phyloP scores from a whole-genome alignment of 2,888 invertebrate species.

The Timandra comae region DNA sequence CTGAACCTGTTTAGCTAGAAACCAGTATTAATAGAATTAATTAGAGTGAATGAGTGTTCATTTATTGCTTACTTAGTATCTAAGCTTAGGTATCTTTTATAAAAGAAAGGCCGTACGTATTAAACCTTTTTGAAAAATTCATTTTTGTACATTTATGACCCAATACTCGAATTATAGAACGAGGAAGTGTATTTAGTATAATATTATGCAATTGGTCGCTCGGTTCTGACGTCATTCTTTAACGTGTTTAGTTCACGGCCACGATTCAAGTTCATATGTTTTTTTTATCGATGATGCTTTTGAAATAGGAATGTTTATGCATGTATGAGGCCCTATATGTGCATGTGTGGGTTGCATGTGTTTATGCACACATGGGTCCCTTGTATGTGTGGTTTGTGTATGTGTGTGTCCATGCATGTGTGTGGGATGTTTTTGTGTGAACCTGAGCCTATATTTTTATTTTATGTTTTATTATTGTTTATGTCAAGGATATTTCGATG shows the following conservation, averaged over 20 bases:
- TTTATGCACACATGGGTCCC: background rate
- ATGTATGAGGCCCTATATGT: conserved; percentile 20
- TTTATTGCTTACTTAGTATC: too few species aligned
- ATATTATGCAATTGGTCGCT: conserved; percentile 64
- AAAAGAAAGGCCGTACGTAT: too few species aligned
- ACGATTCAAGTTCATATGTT: conserved; percentile 50
- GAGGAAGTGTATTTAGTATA: conserved; percentile 33
- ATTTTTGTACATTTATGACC: conserved; percentile 5
- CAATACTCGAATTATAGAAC: conserved; percentile 16
- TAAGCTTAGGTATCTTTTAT: too few species aligned
- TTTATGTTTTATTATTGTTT: background rate
- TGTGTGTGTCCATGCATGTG: conserved; percentile 1
- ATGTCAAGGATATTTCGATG: background rate
- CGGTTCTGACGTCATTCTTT: conserved; percentile 38
- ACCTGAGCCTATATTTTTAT: background rate
- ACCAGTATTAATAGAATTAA: too few species aligned
- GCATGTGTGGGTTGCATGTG: conserved; percentile 11
- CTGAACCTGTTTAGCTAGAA: too few species aligned
- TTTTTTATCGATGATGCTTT: conserved; percentile 25
- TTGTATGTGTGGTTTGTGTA: conserved; percentile 12
- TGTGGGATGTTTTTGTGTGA: conserved; percentile 1
- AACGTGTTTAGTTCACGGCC: conserved; percentile 52
- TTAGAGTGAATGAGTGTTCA: too few species aligned
- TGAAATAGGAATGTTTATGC: conserved; percentile 20
- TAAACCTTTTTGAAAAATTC: too few species aligned